These are phyloP conservation scores for Thyatira batis DNA, from an alignment of 2,888 invertebrate genomes.

Conservation along the genomic window DNA sequence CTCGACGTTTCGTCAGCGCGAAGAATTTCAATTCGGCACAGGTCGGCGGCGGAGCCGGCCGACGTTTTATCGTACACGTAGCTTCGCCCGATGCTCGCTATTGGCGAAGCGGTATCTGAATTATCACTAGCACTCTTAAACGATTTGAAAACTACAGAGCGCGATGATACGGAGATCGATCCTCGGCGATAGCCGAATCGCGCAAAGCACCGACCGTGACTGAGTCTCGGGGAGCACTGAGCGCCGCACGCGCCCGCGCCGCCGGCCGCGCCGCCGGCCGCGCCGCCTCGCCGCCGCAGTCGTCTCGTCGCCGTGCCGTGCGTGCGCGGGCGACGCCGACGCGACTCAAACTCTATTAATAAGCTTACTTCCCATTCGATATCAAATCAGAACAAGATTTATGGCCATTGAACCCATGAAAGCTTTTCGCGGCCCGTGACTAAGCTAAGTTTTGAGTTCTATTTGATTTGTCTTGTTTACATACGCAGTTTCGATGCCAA, in stretches of 20 bases:
- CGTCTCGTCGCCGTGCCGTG: constrained; percentile 22
- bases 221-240: constrained; percentile 51
- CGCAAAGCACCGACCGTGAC: constrained; percentile 56
- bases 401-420: constrained; percentile 77
- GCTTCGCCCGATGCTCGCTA: constrained; percentile 51
- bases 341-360: constrained; percentile 67
- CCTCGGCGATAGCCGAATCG: constrained; percentile 31
- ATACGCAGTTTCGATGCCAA: constrained; percentile 48
- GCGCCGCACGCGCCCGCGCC: constrained; percentile 28
- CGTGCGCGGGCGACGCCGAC: constrained; percentile 23
- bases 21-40: constrained; percentile 60
- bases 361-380: constrained; percentile 73
- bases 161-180: constrained; percentile 44
- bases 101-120: constrained; percentile 64
- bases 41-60: constrained; percentile 40
- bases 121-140: constrained; percentile 70
- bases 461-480: constrained; percentile 29
- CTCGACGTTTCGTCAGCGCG: constrained; percentile 51
- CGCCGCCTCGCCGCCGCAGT: constrained; percentile 31
- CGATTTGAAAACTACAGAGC: constrained; percentile 52
- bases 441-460: constrained; percentile 39
- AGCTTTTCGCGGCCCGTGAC: constrained; percentile 60
- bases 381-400: constrained; percentile 72
- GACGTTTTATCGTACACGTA: constrained; percentile 55
- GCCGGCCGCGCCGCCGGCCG: constrained; percentile 15